Conservation (phyloP, 2,797 vertebrate species). For the Pteropus rufus region DNA sequence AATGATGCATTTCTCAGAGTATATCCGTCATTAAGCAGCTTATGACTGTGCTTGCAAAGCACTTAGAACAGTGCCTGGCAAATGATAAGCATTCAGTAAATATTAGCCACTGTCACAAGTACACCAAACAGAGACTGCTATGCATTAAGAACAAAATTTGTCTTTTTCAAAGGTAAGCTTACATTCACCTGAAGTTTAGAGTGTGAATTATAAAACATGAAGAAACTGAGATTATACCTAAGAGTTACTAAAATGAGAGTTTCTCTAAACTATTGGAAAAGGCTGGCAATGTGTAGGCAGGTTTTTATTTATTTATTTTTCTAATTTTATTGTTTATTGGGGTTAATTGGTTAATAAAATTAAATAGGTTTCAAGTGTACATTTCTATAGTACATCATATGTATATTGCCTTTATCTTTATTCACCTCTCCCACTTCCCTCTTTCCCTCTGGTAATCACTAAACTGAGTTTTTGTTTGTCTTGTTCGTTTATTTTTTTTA, state of each 20-base stretch:
- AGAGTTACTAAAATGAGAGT: background rate
- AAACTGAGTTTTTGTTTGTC: too few species aligned
- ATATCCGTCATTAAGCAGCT: background rate
- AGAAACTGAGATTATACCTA: background rate
- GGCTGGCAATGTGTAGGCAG: background rate
- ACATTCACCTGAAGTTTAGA: background rate
- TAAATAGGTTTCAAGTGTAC: too few species aligned
- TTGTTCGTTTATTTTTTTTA: too few species aligned
- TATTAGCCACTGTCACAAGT: background rate
- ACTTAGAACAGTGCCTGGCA: background rate
- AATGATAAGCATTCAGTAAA: background rate
- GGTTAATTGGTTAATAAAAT: too few species aligned
- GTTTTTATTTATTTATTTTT: background rate
- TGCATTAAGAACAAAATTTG: background rate
- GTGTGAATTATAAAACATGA: background rate
- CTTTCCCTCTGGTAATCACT: too few species aligned
- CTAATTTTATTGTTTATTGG: too few species aligned
- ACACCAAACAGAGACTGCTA: fast-evolving
- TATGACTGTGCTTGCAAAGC: background rate
- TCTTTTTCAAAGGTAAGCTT: background rate
- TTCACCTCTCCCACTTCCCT: too few species aligned
- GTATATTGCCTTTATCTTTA: too few species aligned
- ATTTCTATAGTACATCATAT: too few species aligned
- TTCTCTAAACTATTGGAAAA: background rate
- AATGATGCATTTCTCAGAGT: background rate